Evolutionary conservation across 2,888 invertebrate species (phyloP), one percentile per base, ranked within the genome.

Genomic region (Hirtodrosophila histrioides): DNA sequence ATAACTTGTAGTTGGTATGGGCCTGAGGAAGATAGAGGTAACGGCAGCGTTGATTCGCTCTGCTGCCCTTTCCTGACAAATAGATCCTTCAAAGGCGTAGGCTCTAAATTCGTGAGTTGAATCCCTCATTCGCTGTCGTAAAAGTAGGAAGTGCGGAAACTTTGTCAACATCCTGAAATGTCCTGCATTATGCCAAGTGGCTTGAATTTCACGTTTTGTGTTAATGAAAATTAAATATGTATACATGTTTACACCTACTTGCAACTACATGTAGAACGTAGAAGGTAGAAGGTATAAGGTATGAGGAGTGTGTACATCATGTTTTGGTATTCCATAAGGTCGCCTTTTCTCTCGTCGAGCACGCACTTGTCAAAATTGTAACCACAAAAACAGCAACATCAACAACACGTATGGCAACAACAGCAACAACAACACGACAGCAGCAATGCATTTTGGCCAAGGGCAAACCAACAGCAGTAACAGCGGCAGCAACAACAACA

Each of bases 351-450:
- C 44, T 44, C 24, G 44, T 12, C 63, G 39, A 67, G 66, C 60
- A 69, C 75, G 72, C 80, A 75, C 78, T 83, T 83, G 83, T 82
- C 81, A 82, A 80, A 83, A 80, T 67, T 84, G 70, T 79, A 66
- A 67, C 82, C 84, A 65, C 84, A 82, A 69, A 31, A 81, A 78
- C 75, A 75, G 56, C 69, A 71, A 23, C 63, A 60, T 56, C 65
- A 69, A 44, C 56, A 72, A 53, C 76, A 67, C 60, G 46, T 58
- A 48, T 58, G 69, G 36, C 39, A 60, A 23, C 51, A 67, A 43
- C 45, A 58, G 17, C 61, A 51, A 37, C 50, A 45, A 31, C 51
- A 48, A 31, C 61, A 68, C 23, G 44, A 41, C 62, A 60, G 62
- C 65, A 57, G 65, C 73, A 74, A 66, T 73, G 73, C 73, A 74